These are phyloP conservation scores for Sarcophaga peregrina DNA, from an alignment of 1,140 invertebrate genomes.

Conservation along the genomic window DNA sequence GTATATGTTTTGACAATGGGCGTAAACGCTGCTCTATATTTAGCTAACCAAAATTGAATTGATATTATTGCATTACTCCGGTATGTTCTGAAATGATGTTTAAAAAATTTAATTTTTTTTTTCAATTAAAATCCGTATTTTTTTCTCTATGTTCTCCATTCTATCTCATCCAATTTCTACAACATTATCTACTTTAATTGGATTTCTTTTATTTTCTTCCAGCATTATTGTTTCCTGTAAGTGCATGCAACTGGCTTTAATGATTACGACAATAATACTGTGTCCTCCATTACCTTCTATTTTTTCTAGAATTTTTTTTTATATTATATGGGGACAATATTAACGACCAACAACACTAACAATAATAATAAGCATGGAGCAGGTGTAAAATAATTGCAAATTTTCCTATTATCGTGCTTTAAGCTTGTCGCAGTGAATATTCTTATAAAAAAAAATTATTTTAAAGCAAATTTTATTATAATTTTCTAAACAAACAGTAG, in stretches of 20 bases:
- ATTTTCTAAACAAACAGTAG: background rate
- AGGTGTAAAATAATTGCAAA: constrained; percentile 11
- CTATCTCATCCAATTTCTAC: constrained; percentile 15
- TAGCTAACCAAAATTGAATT: too few species aligned
- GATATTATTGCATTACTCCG: too few species aligned
- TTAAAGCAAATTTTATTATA: background rate
- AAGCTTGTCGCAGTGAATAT: background rate
- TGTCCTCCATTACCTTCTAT: background rate
- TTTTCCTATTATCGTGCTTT: background rate
- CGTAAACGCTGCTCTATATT: too few species aligned
- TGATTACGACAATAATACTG: background rate
- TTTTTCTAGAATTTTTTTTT: background rate
- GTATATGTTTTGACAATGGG: too few species aligned
- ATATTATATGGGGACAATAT: background rate
- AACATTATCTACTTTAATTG: constrained; percentile 37
- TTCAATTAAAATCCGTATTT: background rate
- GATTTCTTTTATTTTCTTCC: constrained; percentile 27
- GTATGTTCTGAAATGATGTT: too few species aligned
- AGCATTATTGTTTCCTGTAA: background rate
- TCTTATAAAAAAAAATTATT: background rate
- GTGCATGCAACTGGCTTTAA: background rate
- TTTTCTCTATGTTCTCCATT: background rate
- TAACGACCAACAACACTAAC: background rate
- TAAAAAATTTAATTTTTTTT: background rate
- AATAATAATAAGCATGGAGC: background rate